Base-by-base conservation (phyloP, 2,113 vertebrate genomes). In the Myocastor coypus region DNA sequence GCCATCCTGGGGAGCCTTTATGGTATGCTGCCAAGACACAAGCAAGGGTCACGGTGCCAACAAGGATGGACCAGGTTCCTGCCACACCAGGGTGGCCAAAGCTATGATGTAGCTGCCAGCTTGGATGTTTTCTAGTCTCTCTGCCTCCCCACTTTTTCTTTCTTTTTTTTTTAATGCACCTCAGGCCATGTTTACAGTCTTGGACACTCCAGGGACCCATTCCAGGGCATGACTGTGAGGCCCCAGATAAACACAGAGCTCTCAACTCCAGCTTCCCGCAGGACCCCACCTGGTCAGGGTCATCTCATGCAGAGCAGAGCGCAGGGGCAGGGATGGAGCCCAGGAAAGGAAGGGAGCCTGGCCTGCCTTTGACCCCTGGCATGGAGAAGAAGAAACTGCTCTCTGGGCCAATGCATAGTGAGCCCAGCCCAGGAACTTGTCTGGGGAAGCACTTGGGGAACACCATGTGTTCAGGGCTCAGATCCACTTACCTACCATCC, bases 1-100 rank as follows among this genome's bases (percentile, higher is more conserved):
- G 6, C 99, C 99, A 0, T 99, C 98, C 98, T 99, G 99, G 0
- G 99, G 99, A 14, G 99, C 99, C 90, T 99, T 98, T 96, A 99
- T 99, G 55, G 98, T 99, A 63, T 99, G 99, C 99, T 99, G 99
- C 42, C 77, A 12, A 93, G 90, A 98, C 97, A 98, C 1, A 97
- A 78, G n/a, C 75, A 64, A 26, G 0, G 50, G 82, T 1, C n/a
- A 22, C 19, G 5, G 17, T 0, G 16, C 37, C 32, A 46, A 37
- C 0, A 5, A 85, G 75, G 71, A 37, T 8, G 46, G 46, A n/a
- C 24, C 11, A 26, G 24, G 42, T 26, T 7, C 1, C 17, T 0
- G n/a, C 8, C 30, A 10, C 77, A 40, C 34, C 37, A 82, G 61
- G 37, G 88, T 11, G 71, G 28, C 14, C 24, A 28, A 52, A 68